A percentile compares a stretch with the other conserved stretches of the same genome.
Conservation (phyloP, 2,888 invertebrate genomes). For the Leucania comma region DNA sequence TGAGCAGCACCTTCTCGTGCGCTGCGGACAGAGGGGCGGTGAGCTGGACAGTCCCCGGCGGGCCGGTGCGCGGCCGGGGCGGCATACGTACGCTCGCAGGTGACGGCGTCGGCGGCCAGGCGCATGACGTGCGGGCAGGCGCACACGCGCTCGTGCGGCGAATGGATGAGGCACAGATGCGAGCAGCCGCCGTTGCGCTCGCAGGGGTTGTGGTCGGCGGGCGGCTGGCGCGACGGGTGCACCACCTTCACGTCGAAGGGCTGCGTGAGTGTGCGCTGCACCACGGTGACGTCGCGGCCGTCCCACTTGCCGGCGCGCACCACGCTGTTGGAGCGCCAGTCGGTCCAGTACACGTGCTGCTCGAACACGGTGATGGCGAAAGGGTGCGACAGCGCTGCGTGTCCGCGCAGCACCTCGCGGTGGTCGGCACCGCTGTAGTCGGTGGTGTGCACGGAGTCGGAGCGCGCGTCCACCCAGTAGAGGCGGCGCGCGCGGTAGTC, state of each 20-base stretch:
- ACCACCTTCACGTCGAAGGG: conserved; percentile 96
- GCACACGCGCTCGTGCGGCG: conserved; percentile 92
- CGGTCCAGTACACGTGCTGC: conserved; percentile 97
- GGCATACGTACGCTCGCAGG: conserved; percentile 70
- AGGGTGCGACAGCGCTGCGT: conserved; percentile 95
- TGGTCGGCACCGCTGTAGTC: conserved; percentile 95
- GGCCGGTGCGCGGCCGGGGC: conserved; percentile 89
- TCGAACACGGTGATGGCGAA: conserved; percentile 97
- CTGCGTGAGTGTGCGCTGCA: conserved; percentile 96
- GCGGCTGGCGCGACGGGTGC: conserved; percentile 85
- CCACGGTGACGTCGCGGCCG: conserved; percentile 93
- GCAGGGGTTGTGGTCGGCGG: conserved; percentile 91
- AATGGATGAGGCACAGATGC: conserved; percentile 94
- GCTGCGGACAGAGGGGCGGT: conserved; percentile 91
- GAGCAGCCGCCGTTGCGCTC: conserved; percentile 95
- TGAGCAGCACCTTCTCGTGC: conserved; percentile 95
- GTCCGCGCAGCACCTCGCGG: conserved; percentile 93
- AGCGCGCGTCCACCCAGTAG: conserved; percentile 96
- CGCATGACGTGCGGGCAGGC: conserved; percentile 97
- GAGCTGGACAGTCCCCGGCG: conserved; percentile 74
- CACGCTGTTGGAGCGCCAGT: conserved; percentile 97
- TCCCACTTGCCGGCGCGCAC: conserved; percentile 97
- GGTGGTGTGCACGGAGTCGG: conserved; percentile 96
- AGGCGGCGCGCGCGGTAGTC: conserved; percentile 94
- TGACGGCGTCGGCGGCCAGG: conserved; percentile 91